A percentile compares a stretch with the other conserved stretches of the same genome.
Conservation (phyloP, 2,113 vertebrate genomes). For the Vidua macroura region DNA sequence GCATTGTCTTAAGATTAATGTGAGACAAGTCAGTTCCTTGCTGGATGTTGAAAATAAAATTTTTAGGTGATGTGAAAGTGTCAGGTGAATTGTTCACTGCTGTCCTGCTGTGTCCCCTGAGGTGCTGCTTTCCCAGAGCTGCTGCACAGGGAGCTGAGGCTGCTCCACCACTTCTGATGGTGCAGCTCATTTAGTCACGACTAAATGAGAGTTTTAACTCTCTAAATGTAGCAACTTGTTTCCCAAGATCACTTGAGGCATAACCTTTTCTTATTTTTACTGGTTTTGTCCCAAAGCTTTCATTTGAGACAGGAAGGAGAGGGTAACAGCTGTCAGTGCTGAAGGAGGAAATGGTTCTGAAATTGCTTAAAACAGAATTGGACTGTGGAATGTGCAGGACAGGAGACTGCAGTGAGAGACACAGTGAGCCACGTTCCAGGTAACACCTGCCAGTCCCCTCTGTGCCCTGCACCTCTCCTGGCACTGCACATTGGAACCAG, state of each 20-base stretch:
- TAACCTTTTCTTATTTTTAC: neutral
- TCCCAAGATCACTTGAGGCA: neutral
- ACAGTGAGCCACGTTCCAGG: neutral
- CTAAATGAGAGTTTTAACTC: neutral
- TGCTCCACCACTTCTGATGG: neutral
- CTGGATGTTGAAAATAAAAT: neutral
- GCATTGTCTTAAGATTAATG: neutral
- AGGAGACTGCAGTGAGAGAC: neutral
- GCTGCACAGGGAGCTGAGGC: neutral
- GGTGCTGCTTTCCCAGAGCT: neutral
- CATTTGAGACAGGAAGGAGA: neutral
- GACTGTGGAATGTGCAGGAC: neutral
- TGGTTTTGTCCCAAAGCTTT: neutral
- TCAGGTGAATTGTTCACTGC: neutral
- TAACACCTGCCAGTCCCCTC: neutral
- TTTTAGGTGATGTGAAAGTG: neutral
- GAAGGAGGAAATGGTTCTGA: neutral
- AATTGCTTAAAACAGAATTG: fast-evolving
- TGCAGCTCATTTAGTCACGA: neutral
- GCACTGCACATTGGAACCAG: neutral
- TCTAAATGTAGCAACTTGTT: neutral
- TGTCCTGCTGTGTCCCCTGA: neutral
- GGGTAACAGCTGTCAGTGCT: neutral
- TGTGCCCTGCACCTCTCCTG: neutral
- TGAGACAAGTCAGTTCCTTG: neutral